phyloP scores from a whole-genome alignment of 2,888 invertebrate genomes.

The Drosophila meridionalis region DNA sequence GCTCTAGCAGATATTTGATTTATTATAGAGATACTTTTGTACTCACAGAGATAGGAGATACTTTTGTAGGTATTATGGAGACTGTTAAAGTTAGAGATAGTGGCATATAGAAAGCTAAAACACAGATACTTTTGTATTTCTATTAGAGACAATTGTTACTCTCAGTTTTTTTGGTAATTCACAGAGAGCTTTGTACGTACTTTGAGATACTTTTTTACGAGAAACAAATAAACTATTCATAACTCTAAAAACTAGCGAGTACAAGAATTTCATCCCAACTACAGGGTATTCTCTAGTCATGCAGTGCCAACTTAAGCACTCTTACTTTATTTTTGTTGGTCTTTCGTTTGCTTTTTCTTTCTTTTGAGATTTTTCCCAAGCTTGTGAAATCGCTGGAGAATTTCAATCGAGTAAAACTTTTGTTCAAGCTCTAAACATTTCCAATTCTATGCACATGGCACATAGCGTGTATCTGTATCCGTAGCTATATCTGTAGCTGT shows the following conservation, averaged over 20 bases:
- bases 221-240: background rate
- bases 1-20: too few relatives aligned
- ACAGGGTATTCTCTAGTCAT: constrained; percentile 3
- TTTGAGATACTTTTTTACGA: background rate
- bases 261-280: background rate
- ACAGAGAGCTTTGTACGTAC: background rate
- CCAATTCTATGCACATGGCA: constrained; percentile 44
- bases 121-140: background rate
- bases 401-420: constrained; percentile 43
- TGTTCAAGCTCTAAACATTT: constrained; percentile 40
- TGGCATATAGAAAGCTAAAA: background rate
- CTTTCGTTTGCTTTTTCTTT: constrained; percentile 62
- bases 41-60: background rate
- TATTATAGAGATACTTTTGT: background rate
- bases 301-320: background rate
- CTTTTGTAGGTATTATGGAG: background rate
- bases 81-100: background rate
- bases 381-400: constrained; percentile 57
- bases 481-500: background rate
- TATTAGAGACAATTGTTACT: background rate
- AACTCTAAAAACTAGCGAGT: background rate
- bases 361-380: constrained; percentile 67
- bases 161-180: background rate
- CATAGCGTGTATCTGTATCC: background rate
- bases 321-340: constrained; percentile 22